A percentile compares a stretch with the other conserved stretches of the same genome.
Evolutionary conservation across 1,140 invertebrate genomes (phyloP).

Genomic region (Sycobia sp.): DNA sequence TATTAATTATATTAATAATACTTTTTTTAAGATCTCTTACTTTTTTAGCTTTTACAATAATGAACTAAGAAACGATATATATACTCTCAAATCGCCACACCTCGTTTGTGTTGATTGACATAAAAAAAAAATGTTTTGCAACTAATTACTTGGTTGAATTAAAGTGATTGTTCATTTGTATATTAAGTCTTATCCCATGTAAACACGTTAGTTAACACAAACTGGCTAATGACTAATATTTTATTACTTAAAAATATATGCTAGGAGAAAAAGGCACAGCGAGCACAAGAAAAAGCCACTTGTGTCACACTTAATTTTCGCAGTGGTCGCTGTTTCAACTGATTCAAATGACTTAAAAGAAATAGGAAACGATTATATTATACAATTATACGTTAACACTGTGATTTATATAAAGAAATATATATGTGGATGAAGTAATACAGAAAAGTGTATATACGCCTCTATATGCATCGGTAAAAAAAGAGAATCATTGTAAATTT

Average conservation of each 20-base stretch:
- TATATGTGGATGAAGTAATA: conserved; percentile 33
- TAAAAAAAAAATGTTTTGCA: background rate
- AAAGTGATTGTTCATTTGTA: conserved; percentile 1
- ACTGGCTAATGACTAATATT: conserved; percentile 39
- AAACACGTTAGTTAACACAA: conserved; percentile 41
- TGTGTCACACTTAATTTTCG: conserved; percentile 31
- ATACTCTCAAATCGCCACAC: conserved; percentile 26
- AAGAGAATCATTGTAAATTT: conserved; percentile 44
- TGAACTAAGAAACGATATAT: conserved; percentile 3
- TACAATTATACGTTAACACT: conserved; percentile 33
- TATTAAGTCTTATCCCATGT: background rate
- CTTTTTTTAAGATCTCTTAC: conserved; percentile 29
- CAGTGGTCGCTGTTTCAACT: conserved; percentile 23
- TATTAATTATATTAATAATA: conserved; percentile 39
- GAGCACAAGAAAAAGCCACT: conserved; percentile 23
- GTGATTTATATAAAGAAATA: conserved; percentile 39
- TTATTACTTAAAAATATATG: conserved; percentile 37
- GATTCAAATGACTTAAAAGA: conserved; percentile 24
- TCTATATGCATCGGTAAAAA: conserved; percentile 34
- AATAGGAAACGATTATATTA: conserved; percentile 22
- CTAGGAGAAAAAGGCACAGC: conserved; percentile 21
- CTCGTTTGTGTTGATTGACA: conserved; percentile 42
- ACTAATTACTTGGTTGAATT: background rate
- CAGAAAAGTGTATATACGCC: conserved; percentile 36
- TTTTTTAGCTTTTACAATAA: conserved; percentile 40